Percentiles rank a stretch among this genome's conserved stretches.
Evolutionary conservation across 2,888 invertebrate species (phyloP).

Genomic region (Meandrusa payeni): DNA sequence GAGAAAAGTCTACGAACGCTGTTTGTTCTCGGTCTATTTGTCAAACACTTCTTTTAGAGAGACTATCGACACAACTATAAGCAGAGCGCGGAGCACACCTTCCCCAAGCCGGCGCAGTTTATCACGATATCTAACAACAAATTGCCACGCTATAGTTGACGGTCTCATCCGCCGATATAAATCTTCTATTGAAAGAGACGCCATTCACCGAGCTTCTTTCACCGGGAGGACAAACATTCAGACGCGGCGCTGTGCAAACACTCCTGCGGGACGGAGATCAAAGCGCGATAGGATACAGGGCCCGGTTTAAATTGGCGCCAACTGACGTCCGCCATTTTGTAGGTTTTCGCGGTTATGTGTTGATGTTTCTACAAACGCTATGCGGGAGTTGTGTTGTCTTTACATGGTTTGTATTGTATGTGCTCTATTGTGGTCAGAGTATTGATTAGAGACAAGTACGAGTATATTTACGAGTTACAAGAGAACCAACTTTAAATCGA

Average conservation of each 20-base stretch:
- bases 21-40: constrained; percentile 4
- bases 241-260: constrained; percentile 56
- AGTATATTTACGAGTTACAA: too few species aligned
- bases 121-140: constrained; percentile 72
- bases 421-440: too few species aligned
- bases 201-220: constrained; percentile 65
- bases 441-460: too few species aligned
- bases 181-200: constrained; percentile 56
- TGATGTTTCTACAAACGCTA: neutral
- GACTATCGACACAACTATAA: neutral
- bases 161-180: constrained; percentile 64
- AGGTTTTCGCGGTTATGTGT: constrained; percentile 43
- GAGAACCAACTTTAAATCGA: too few species aligned
- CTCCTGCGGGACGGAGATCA: constrained; percentile 67
- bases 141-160: constrained; percentile 70
- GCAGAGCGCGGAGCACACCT: neutral
- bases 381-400: constrained; percentile 1
- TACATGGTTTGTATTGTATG: neutral
- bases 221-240: constrained; percentile 66
- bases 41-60: neutral
- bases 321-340: constrained; percentile 70
- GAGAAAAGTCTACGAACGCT: too few species aligned
- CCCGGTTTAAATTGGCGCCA: constrained; percentile 76
- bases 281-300: constrained; percentile 73
- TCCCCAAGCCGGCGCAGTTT: constrained; percentile 31